Evolutionary conservation across 2,113 vertebrate species (phyloP).

Genomic region (Mustelus asterias): DNA sequence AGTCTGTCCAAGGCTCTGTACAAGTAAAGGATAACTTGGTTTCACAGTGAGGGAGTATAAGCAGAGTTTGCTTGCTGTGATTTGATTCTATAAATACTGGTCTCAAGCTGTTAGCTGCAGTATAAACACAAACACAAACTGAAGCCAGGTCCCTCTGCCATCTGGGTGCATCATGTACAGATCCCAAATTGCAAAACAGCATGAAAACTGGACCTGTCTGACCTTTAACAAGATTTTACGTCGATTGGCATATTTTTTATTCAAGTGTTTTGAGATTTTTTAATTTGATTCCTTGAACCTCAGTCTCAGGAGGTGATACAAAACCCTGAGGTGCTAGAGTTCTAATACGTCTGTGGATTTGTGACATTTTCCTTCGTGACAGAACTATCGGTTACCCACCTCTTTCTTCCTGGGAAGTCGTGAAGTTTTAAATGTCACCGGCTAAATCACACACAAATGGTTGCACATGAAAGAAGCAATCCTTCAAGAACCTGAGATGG

Average conservation of each 20-base stretch:
- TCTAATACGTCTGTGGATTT: not conserved
- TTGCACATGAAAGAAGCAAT: not conserved
- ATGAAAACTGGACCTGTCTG: not conserved
- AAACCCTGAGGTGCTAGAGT: not conserved
- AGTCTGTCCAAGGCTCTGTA: not conserved
- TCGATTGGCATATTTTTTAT: not conserved
- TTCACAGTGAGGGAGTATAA: not conserved
- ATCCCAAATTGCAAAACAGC: not conserved
- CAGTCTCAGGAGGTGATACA: not conserved
- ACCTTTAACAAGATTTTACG: not conserved
- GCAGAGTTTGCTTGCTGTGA: not conserved
- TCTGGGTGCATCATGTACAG: too few species aligned
- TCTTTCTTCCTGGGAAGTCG: not conserved
- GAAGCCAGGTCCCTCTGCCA: not conserved
- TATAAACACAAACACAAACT: not conserved
- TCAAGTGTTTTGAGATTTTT: not conserved
- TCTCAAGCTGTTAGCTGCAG: not conserved
- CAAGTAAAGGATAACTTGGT: not conserved
- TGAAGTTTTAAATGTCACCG: not conserved
- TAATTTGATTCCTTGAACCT: not conserved
- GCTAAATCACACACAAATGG: not conserved
- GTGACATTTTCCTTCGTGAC: not conserved
- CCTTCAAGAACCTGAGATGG: not conserved
- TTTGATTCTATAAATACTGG: not conserved
- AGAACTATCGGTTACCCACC: not conserved